These are phyloP conservation scores for Phalera bucephala DNA, from an alignment of 2,888 invertebrate species.

Conservation along the genomic window DNA sequence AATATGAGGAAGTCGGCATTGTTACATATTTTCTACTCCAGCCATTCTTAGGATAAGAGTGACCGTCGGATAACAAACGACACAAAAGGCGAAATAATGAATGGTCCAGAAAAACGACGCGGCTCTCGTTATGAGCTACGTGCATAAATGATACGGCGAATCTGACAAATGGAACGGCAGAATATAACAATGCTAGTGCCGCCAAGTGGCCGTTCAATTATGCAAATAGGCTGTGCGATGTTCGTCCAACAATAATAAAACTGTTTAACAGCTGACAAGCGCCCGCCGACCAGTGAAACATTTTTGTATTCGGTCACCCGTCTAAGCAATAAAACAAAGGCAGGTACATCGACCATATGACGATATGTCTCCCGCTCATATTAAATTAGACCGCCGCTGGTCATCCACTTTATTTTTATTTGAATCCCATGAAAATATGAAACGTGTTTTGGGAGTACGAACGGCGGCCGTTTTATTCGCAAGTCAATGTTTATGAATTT, in stretches of 20 bases:
- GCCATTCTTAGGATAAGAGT: constrained; percentile 60
- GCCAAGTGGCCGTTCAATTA: constrained; percentile 83
- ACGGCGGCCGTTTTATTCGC: constrained; percentile 59
- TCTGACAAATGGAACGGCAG: constrained; percentile 82
- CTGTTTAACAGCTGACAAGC: constrained; percentile 81
- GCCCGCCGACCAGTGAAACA: constrained; percentile 55
- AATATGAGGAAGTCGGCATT: constrained; percentile 57
- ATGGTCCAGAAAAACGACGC: constrained; percentile 76
- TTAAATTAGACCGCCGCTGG: constrained; percentile 77
- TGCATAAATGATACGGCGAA: constrained; percentile 81
- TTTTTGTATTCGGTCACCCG: constrained; percentile 67
- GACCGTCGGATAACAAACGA: constrained; percentile 65
- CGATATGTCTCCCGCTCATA: constrained; percentile 71
- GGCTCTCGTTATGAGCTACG: constrained; percentile 75
- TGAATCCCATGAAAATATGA: constrained; percentile 80
- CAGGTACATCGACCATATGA: constrained; percentile 70
- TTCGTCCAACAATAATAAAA: constrained; percentile 79
- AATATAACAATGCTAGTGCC: constrained; percentile 81
- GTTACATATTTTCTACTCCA: constrained; percentile 55
- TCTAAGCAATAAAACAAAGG: constrained; percentile 73
- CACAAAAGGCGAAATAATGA: constrained; percentile 78
- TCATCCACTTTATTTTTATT: constrained; percentile 80
- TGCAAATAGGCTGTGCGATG: constrained; percentile 79
- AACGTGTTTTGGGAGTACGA: constrained; percentile 61
- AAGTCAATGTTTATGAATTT: constrained; percentile 80